Evolutionary conservation across 2,888 invertebrate species (phyloP).

Genomic region (Agrochola macilenta): DNA sequence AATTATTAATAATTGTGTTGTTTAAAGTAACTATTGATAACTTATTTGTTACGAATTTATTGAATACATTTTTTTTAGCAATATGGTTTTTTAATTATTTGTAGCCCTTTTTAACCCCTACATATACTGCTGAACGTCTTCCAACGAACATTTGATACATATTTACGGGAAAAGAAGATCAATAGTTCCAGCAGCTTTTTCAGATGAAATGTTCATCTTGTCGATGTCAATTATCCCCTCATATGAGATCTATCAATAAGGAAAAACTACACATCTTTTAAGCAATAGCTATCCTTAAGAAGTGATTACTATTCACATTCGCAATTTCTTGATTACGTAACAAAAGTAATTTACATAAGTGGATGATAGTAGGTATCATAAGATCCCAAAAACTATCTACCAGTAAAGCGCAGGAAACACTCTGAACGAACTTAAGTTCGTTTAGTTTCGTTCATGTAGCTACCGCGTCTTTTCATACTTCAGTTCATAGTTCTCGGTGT

Average conservation of each 20-base stretch:
- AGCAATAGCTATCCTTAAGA: background rate
- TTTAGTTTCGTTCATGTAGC: too few relatives aligned
- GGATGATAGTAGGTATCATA: background rate
- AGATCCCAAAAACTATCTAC: background rate
- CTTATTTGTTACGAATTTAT: conserved; percentile 72
- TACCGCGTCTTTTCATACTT: too few relatives aligned
- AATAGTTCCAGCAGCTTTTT: background rate
- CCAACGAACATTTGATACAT: too few relatives aligned
- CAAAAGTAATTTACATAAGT: background rate
- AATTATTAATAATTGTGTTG: conserved; percentile 59
- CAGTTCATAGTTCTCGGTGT: too few relatives aligned
- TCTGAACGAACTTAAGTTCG: too few relatives aligned
- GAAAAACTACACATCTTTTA: background rate
- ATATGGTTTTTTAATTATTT: background rate
- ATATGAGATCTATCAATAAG: background rate
- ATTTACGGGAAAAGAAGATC: background rate
- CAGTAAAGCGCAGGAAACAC: too few relatives aligned
- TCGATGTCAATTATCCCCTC: background rate
- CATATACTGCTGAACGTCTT: background rate
- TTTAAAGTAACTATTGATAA: conserved; percentile 63
- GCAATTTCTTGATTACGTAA: background rate
- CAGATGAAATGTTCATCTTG: background rate
- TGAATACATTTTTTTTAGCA: conserved; percentile 62
- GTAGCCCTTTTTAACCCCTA: background rate
- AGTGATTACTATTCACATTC: background rate